A percentile compares a stretch with the other conserved stretches of the same genome.
Evolutionary conservation across 2,113 vertebrate species (phyloP).

Genomic region (Neodontobutis hainanensis): DNA sequence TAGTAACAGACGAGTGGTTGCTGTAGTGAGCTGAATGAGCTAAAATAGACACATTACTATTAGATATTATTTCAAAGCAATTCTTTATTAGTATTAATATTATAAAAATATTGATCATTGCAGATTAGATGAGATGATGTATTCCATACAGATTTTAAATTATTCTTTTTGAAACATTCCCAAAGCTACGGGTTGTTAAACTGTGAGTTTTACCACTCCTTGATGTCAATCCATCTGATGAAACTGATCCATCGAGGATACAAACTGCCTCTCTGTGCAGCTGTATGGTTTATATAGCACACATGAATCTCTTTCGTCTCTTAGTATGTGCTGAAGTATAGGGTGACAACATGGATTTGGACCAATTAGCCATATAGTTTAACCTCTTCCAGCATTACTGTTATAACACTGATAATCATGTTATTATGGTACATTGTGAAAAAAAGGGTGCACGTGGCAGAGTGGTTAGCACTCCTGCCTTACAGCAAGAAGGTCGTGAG

Average conservation of each 20-base stretch:
- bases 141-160: slow-evolving; percentile 13
- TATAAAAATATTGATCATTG: no score
- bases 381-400: not conserved
- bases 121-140: no score
- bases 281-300: slow-evolving; percentile 32
- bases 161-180: not conserved
- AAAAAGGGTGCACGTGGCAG: no score
- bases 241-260: slow-evolving; percentile 52
- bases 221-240: slow-evolving; percentile 43
- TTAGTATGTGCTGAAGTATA: slow-evolving; percentile 3
- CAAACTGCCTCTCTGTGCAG: slow-evolving; percentile 27
- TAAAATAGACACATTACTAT: no score
- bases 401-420: not conserved
- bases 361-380: not conserved
- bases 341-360: not conserved
- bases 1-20: not conserved
- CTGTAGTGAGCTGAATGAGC: no score
- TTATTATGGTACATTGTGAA: no score
- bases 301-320: slow-evolving; percentile 14
- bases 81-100: no score
- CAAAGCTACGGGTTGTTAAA: slow-evolving; percentile 3
- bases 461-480: no score
- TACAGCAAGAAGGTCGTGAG: no score
- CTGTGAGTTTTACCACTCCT: slow-evolving; percentile 18
- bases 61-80: no score